Evolutionary conservation across 2,888 invertebrate species (phyloP), one percentile per base, ranked within the genome.

Genomic region (Morpho deidamia): DNA sequence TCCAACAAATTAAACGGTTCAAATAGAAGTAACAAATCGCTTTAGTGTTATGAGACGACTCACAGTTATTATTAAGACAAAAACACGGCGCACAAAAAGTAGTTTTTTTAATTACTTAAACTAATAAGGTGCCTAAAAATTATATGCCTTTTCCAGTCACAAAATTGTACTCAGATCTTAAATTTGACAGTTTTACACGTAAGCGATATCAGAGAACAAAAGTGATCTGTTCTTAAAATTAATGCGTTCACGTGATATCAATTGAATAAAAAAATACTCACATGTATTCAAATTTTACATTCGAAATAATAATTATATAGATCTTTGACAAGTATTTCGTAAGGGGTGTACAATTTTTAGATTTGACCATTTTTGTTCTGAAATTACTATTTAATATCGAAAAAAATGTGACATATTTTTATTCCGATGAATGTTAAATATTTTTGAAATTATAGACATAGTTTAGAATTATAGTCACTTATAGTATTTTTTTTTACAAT

Each of bases 131-230:
- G 50, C 50, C 50, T 50, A 35, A 14, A 63, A 63, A 49, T 49
- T 49, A 41, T 74, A 74, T 78, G 72, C 73, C 76, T 80, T 80
- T 78, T 72, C 69, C 75, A 63, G 81, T 83, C 83, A 83, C 83
- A 81, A 81, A 78, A 67, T 50, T 11, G 9, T 11, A 69, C 68
- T 70, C 63, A 61, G 57, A 59, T 46, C 38, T 32, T 23, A 12
- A 41, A 49, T 44, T 35, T 8, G 42, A 48, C 9, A 35, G n/a
- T 43, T 11, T 47, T 51, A 38, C 55, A 58, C 55, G 55, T 53
- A 49, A 47, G 58, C 58, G 56, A 56, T 38, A 38, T 52, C 40
- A 38, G 10, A 44, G 4, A 32, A 47, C 34, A 35, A n/a, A 46
- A 46, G 39, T 49, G 23, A 23, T 23, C 23, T n/a, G n/a, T n/a